Base-by-base conservation (phyloP, 1,140 invertebrate genomes). In the Mizuhopecten yessoensis region DNA sequence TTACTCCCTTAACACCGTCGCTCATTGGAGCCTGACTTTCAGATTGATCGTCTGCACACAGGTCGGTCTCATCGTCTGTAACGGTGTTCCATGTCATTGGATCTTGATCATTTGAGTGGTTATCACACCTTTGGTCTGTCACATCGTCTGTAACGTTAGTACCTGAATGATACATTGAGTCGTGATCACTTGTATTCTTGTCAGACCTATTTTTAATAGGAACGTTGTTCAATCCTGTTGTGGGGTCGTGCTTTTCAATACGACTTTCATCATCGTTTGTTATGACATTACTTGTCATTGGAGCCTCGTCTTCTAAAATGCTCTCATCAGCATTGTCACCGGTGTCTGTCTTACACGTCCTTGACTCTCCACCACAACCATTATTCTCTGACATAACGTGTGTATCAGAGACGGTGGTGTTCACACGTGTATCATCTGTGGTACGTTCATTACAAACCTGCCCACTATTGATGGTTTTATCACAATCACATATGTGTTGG, bases 371-470 rank as follows among this genome's bases (percentile, higher is more conserved):
- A 3, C 17, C 57, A 29, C 57, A 23, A 3, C 17, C 57, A 29
- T 75, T 75, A 75, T 5, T 75, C 5, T 75, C 57, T 29, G 57
- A 75, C 57, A 75, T 75, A 3, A 75, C 57, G 57, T 75, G 57
- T 75, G 57, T n/a, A 45, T 13, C 42, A 0, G 57, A 75, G 57
- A 17, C 57, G 5, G 57, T 5, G n/a, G 23, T 29, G 15, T 75
- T 75, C 57, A 75, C 57, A 75, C 57, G 57, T 75, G 57, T 75
- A 75, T n/a, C 23, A n/a, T 75, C 57, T 75, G n/a, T 75, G 57
- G n/a, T 75, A 75, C n/a, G 57, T 75, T 75, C 57, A 75, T 29
- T 75, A 75, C 57, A 75, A 75, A 75, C 57, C 57, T 75, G 57
- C 23, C 57, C 9, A 75, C 57, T 75, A 75, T 75, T 75, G 29